Evolutionary conservation across 2,888 invertebrate genomes (phyloP).

Genomic region (Erebia epiphron): DNA sequence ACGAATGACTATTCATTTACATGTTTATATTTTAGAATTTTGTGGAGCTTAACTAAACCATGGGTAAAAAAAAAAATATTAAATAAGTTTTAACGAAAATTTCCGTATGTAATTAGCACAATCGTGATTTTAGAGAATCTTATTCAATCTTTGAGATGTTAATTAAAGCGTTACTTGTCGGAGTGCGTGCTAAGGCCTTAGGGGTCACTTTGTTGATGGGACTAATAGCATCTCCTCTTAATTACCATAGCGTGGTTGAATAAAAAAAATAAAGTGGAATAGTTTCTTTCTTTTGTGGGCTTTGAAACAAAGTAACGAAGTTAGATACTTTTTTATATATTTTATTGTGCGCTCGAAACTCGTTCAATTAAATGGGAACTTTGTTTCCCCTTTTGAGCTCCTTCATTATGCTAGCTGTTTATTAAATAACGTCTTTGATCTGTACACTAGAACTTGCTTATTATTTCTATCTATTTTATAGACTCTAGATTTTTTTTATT

Average conservation of each 20-base stretch:
- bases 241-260: conserved; percentile 66
- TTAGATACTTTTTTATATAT: conserved; percentile 40
- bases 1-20: no score
- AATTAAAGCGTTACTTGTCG: background rate
- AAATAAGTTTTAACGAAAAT: no score
- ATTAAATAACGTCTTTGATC: background rate
- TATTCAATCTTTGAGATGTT: no score
- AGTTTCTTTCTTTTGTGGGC: conserved; percentile 56
- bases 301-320: conserved; percentile 49
- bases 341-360: conserved; percentile 41
- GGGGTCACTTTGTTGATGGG: conserved; percentile 48
- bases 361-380: conserved; percentile 44
- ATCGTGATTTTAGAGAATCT: no score
- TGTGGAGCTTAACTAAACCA: no score
- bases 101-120: no score
- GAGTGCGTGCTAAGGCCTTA: conserved; percentile 9
- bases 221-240: conserved; percentile 61
- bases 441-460: background rate
- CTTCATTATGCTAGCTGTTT: conserved; percentile 25
- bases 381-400: conserved; percentile 21
- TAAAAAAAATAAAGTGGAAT: conserved; percentile 56
- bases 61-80: no score
- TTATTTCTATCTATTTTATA: background rate
- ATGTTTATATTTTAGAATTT: no score
- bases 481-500: no score